These are phyloP conservation scores for Chionodraco myersi DNA, from an alignment of 2,113 vertebrate species.

Conservation along the genomic window DNA sequence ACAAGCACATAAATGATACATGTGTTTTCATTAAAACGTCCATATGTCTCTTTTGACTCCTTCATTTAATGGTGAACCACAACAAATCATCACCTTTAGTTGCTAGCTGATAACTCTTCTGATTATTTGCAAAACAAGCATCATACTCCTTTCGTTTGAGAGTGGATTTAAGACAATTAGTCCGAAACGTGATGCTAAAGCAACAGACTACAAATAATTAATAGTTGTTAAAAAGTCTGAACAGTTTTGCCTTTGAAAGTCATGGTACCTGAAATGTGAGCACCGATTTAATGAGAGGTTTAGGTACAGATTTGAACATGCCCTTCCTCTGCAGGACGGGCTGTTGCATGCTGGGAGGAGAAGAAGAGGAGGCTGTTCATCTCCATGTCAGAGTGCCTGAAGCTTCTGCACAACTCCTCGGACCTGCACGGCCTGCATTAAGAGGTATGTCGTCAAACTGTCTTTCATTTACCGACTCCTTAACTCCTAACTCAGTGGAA, in stretches of 20 bases:
- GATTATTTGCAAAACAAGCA: background rate
- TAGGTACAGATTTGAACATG: conserved; percentile 58
- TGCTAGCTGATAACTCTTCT: too few relatives aligned
- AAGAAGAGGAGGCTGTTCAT: conserved; percentile 30
- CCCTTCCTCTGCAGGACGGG: conserved; percentile 48
- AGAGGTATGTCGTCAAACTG: conserved; percentile 15
- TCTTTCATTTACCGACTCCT: background rate
- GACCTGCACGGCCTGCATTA: background rate
- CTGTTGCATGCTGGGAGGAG: conserved; percentile 39
- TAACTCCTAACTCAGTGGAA: background rate
- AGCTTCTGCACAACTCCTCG: conserved; percentile 24
- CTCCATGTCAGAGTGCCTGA: conserved; percentile 16
- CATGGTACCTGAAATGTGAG: conserved; percentile 5
- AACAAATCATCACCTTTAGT: too few relatives aligned
- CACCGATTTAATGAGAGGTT: conserved; percentile 2
- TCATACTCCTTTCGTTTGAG: background rate
- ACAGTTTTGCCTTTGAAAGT: conserved; percentile 42
- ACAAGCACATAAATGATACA: too few relatives aligned
- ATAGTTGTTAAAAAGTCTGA: too few relatives aligned
- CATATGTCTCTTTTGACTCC: background rate
- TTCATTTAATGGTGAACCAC: too few relatives aligned
- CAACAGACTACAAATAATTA: too few relatives aligned
- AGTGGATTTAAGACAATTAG: background rate
- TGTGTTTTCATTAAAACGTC: background rate
- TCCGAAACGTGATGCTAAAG: background rate